Percentiles rank a stretch among this genome's conserved stretches.
Evolutionary conservation across 2,797 vertebrate genomes (phyloP).

Genomic region (Pitangus sulphuratus): DNA sequence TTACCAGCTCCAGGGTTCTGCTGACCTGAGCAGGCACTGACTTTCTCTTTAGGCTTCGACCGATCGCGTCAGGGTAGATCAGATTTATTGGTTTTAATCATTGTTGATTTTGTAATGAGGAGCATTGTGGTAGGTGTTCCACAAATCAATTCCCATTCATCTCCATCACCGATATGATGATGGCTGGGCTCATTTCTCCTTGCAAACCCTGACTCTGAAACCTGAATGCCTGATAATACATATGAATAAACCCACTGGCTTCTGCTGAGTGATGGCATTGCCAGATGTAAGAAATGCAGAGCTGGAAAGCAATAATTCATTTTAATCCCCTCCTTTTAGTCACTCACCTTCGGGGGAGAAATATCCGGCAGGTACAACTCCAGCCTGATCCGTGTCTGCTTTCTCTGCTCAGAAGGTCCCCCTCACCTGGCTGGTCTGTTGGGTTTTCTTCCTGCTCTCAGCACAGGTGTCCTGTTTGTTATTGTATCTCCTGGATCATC

Average conservation of each 20-base stretch:
- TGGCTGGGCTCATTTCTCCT: not conserved
- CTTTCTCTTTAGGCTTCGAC: not conserved
- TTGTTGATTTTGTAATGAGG: not conserved
- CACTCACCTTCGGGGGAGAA: not conserved
- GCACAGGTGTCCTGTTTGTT: not conserved
- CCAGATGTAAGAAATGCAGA: too few relatives aligned
- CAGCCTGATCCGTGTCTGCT: not conserved
- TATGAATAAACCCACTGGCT: too few relatives aligned
- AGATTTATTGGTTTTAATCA: not conserved
- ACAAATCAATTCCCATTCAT: not conserved
- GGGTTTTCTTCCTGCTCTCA: not conserved
- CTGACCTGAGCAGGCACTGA: not conserved
- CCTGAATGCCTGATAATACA: not conserved
- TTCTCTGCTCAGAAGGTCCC: not conserved
- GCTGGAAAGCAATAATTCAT: not conserved
- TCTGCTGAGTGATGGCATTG: too few relatives aligned
- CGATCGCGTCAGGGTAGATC: rapidly evolving
- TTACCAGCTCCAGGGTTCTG: not conserved
- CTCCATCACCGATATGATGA: not conserved
- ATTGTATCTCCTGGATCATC: not conserved
- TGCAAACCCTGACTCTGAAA: not conserved
- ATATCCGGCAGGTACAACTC: not conserved
- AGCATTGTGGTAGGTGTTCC: not conserved
- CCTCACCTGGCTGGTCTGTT: not conserved
- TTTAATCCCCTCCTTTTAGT: not conserved